Evolutionary conservation across 2,113 vertebrate species (phyloP).

Genomic region (Rhea americana): DNA sequence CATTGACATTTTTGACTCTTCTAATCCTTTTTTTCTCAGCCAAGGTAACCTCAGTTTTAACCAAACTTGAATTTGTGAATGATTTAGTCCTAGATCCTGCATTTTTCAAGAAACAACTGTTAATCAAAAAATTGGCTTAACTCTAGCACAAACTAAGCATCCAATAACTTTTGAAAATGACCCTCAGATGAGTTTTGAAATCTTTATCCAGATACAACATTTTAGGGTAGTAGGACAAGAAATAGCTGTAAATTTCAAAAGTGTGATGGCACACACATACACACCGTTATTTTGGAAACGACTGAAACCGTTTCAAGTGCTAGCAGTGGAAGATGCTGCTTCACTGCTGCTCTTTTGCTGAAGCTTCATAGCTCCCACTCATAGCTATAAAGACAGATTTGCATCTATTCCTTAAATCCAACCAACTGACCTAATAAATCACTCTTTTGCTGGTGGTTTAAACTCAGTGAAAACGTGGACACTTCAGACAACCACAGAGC

Average conservation of each 20-base stretch:
- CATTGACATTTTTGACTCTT: background rate
- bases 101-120: background rate
- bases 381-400: background rate
- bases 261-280: background rate
- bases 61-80: background rate
- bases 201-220: background rate
- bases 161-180: background rate
- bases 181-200: background rate
- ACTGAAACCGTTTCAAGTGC: background rate
- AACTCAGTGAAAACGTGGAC: background rate
- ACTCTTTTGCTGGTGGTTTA: background rate
- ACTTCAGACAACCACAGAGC: background rate
- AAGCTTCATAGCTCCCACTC: background rate
- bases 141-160: background rate
- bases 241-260: background rate
- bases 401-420: rapidly evolving
- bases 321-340: background rate
- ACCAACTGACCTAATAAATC: background rate
- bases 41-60: background rate
- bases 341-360: background rate
- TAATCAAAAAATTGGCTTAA: background rate
- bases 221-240: background rate
- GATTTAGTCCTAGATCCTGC: background rate
- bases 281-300: background rate
- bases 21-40: background rate